phyloP scores from a whole-genome alignment of 2,113 vertebrate species.

The Fukomys damarensis region DNA sequence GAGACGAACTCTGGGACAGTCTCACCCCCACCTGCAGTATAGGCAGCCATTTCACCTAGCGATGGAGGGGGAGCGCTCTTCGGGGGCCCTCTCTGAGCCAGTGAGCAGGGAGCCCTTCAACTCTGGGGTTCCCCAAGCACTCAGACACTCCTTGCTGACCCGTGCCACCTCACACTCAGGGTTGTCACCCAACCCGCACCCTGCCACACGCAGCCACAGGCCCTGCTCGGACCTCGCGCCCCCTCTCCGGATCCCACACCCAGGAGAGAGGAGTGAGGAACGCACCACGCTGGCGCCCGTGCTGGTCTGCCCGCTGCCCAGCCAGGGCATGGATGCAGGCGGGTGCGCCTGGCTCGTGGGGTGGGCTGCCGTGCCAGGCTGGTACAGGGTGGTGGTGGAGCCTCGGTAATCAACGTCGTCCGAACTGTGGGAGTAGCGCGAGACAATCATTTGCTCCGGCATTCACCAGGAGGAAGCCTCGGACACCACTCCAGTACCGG shows the following conservation, averaged over 20 bases:
- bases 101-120: neutral
- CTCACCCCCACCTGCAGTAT: neutral
- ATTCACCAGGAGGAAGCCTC: slow-evolving; percentile 30
- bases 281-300: slow-evolving; percentile 96
- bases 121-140: neutral
- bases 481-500: neutral
- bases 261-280: neutral
- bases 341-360: slow-evolving; percentile 90
- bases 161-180: neutral
- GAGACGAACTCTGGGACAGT: neutral
- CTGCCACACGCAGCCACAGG: no score
- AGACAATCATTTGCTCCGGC: neutral
- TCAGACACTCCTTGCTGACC: neutral
- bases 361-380: slow-evolving; percentile 88
- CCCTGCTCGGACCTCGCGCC: neutral
- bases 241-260: neutral
- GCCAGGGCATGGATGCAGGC: slow-evolving; percentile 96
- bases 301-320: slow-evolving; percentile 97
- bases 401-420: slow-evolving; percentile 96
- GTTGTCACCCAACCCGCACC: neutral
- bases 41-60: neutral
- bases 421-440: slow-evolving; percentile 88
- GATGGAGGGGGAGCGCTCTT: neutral
- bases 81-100: neutral
- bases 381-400: slow-evolving; percentile 94